Evolutionary conservation across 2,888 invertebrate species (phyloP), one percentile per base, ranked within the genome.

Genomic region (Matsumyia berberina): DNA sequence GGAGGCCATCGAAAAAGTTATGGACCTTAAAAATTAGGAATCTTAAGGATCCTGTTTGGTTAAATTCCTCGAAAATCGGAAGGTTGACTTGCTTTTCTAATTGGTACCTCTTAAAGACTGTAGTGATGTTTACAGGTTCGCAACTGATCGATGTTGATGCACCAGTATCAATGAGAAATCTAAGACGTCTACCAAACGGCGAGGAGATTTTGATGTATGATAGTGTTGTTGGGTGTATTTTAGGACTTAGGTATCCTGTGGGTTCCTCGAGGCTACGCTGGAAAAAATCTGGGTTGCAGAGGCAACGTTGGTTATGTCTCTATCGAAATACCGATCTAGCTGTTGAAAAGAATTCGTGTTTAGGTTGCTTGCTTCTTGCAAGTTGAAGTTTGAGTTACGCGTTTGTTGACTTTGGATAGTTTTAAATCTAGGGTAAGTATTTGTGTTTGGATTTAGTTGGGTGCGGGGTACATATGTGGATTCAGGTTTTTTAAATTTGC

Each of bases 321-420:
- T 42, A 6, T 53, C n/a, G 19, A 53, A 55, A 72, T 15, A 51
- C 0, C 11, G 31, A 12, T 72, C 49, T 37, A 35, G 11, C 60
- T 58, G 58, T 39, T 49, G 60, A 33, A 49, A 60, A n/a, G 37
- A 9, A 17, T 37, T 57, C 2, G n/a, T 29, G 9, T 60, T 35
- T 5, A 9, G 12, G 12, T 11, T 60, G 8, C 51, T 1, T 24
- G 33, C 51, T 60, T 60, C 72, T 49, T 72, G 72, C 11, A 72
- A 37, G 49, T 70, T 70, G 55, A 66, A 53, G 35, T 69, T 69
- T 33, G 64, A 24, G 37, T 66, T 66, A 4, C 37, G 33, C 29
- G 49, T 37, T 66, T 51, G 37, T 51, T 66, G 66, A 11, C 51
- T 44, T 5, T 53, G 31, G 6, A 2, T 70, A 17, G 29, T 57